Evolutionary conservation across 2,113 vertebrate genomes (phyloP).

Genomic region (Zapornia atra): DNA sequence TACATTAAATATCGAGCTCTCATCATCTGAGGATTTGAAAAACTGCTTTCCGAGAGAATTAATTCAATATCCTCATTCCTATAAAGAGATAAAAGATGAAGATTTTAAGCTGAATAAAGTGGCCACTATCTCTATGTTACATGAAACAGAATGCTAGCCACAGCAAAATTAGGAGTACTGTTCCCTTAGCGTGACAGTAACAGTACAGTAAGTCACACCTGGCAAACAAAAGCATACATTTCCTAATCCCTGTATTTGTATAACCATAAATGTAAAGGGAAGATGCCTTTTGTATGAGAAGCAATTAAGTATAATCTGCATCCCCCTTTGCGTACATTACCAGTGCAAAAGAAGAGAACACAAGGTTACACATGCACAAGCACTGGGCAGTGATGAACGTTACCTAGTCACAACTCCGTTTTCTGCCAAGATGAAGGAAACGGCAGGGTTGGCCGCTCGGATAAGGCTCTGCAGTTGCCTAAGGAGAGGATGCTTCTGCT

Average conservation of each 20-base stretch:
- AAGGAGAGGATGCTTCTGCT: slow-evolving; percentile 86
- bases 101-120: not conserved
- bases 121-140: not conserved
- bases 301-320: not conserved
- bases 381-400: not conserved
- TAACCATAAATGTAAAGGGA: not conserved
- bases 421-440: slow-evolving; percentile 89
- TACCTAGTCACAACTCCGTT: slow-evolving; percentile 91
- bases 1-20: slow-evolving; percentile 91
- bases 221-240: not conserved
- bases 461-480: slow-evolving; percentile 88
- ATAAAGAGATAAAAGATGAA: slow-evolving; percentile 48
- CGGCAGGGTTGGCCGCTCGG: slow-evolving; percentile 86
- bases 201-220: not conserved
- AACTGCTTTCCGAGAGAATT: slow-evolving; percentile 90
- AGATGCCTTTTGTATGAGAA: not conserved
- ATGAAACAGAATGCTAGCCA: not conserved
- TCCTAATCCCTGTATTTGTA: not conserved
- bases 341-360: not conserved
- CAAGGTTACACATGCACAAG: not conserved
- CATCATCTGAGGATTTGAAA: slow-evolving; percentile 87
- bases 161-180: not conserved
- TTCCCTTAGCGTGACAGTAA: not conserved
- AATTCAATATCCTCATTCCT: slow-evolving; percentile 92
- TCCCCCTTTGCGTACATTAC: not conserved